Base-by-base conservation (phyloP, 2,797 vertebrate species). In the Gastrophryne carolinensis region DNA sequence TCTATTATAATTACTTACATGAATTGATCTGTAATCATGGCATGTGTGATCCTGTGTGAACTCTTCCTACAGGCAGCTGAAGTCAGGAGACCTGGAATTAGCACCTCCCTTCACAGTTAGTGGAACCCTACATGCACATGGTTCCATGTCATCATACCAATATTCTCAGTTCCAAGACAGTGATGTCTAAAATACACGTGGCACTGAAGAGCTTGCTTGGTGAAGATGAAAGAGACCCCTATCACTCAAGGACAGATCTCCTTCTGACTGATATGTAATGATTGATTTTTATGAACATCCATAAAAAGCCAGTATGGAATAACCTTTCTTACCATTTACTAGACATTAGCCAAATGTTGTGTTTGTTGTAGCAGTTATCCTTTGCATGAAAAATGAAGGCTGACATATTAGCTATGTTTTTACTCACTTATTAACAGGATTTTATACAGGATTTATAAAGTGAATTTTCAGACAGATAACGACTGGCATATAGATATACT, bases 61-160 rank as follows among this genome's bases (percentile, higher is more conserved):
- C 30, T 47, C 26, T 34, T 67, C 63, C 62, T 32, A 8, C 80
- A 92, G 90, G 0, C 83, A 87, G 21, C 35, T 83, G 75, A 84
- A 83, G 5, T 58, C 80, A 0, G 34, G 81, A 79, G 85, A 85
- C 0, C 37, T 89, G 84, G 85, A 90, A 75, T 29, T 81, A 67
- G 82, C 81, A 3, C 87, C 88, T 0, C 90, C 87, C 0, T 92
- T 89, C 80, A 90, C 87, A 67, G 87, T 92, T 82, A 90, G 91
- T 0, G 87, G 86, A 67, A 83, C 80, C 0, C 66, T 90, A 68
- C 50, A 72, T 19, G 29, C 50, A 17, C 41, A 57, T 4, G 71
- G 49, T 4, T 65, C 60, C 1, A 4, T 50, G 10, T 3, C 57
- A 0, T 79, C 81, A 3, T 80, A 79, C 0, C 3, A 83, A 75